phyloP scores from a whole-genome alignment of 1,140 invertebrate genomes.

The Pseudachorutes palmiensis region DNA sequence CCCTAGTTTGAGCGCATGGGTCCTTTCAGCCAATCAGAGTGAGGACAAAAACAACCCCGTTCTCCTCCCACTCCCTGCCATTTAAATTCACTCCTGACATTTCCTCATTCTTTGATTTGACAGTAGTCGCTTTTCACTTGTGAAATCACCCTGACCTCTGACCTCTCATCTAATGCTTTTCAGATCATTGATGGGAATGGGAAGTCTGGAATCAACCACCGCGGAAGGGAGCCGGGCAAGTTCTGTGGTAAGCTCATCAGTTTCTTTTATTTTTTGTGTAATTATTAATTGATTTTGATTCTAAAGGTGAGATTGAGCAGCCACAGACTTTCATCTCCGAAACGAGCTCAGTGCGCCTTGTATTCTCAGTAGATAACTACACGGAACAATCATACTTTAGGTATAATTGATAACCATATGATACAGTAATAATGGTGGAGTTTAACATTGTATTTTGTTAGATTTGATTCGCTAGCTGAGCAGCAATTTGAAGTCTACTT shows the following conservation, averaged over 20 bases:
- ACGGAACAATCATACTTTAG: slow-evolving; percentile 78
- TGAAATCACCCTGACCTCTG: not conserved
- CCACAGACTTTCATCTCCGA: slow-evolving; percentile 89
- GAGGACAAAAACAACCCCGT: no score
- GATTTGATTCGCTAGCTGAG: slow-evolving; percentile 66
- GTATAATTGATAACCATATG: slow-evolving; percentile 10
- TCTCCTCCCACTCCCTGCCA: no score
- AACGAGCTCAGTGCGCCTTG: slow-evolving; percentile 79
- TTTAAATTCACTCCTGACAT: no score
- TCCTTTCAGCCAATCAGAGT: no score
- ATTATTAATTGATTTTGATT: no score
- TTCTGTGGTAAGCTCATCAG: slow-evolving; percentile 59
- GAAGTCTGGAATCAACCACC: slow-evolving; percentile 73
- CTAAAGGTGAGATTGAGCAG: slow-evolving; percentile 73
- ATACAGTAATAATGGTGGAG: no score
- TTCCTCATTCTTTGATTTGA: no score
- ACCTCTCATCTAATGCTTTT: slow-evolving; percentile 2
- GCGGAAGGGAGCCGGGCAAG: slow-evolving; percentile 67
- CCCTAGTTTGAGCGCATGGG: no score
- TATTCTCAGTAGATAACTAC: slow-evolving; percentile 85
- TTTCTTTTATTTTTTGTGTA: not conserved
- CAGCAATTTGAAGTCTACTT: slow-evolving; percentile 73
- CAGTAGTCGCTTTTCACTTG: no score
- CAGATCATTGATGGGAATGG: slow-evolving; percentile 75
- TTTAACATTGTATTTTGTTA: no score